These are phyloP conservation scores for Scrobipalpa costella DNA, from an alignment of 2,888 invertebrate genomes.

Conservation along the genomic window DNA sequence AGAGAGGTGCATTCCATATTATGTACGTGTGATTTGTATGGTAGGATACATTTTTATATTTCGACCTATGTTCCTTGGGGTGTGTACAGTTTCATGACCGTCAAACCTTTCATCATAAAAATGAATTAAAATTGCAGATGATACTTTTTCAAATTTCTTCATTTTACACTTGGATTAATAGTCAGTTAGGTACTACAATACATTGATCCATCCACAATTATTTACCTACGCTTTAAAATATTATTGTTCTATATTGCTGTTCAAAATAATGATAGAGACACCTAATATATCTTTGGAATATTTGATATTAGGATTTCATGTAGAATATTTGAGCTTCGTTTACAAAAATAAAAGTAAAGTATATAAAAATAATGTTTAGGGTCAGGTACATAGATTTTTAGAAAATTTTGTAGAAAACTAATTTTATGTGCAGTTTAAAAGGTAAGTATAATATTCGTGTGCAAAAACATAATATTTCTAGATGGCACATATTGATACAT, in stretches of 20 bases:
- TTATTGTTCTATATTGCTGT: not conserved
- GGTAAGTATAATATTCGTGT: not conserved
- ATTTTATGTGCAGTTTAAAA: not conserved
- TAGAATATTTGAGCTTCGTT: slow-evolving; percentile 42
- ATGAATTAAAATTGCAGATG: no score
- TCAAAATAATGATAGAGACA: slow-evolving; percentile 1
- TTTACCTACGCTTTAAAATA: no score
- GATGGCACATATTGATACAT: not conserved
- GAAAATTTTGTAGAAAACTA: not conserved
- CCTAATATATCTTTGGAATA: slow-evolving; percentile 23
- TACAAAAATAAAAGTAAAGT: slow-evolving; percentile 35
- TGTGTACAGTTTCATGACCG: no score
- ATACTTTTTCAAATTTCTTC: no score
- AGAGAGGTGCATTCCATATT: no score
- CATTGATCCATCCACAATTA: no score
- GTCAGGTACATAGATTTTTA: slow-evolving; percentile 4
- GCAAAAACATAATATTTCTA: slow-evolving; percentile 8
- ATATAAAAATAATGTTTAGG: not conserved
- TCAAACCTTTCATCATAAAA: no score
- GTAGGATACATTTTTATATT: no score
- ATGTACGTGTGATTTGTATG: no score
- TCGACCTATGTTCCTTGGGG: no score
- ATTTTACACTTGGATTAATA: no score
- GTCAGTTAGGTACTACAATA: no score
- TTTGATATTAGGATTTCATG: not conserved